A percentile compares a stretch with the other conserved stretches of the same genome.
phyloP scores from a whole-genome alignment of 2,797 vertebrate genomes.

The Lophura swinhoii region DNA sequence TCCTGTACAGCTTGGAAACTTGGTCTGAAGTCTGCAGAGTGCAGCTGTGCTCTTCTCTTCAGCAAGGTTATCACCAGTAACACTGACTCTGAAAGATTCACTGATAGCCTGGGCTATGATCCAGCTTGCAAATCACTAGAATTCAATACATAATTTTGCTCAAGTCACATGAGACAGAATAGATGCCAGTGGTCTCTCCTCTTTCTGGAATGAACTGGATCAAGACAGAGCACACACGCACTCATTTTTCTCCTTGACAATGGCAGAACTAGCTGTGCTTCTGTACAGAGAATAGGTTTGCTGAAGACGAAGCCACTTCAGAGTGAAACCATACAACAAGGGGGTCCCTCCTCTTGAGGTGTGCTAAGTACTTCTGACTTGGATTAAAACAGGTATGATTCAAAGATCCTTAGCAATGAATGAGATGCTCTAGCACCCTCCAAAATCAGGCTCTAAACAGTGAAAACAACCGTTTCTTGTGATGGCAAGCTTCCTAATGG shows the following conservation, averaged over 20 bases:
- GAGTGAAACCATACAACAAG: neutral
- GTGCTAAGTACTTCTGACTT: neutral
- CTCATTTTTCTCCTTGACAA: neutral
- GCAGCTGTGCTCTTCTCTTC: neutral
- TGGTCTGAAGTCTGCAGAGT: neutral
- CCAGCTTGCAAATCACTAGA: slow-evolving; percentile 22
- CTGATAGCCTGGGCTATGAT: neutral
- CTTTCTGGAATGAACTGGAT: neutral
- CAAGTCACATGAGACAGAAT: neutral
- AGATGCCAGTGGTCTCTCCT: neutral
- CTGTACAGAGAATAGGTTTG: neutral
- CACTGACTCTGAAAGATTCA: neutral
- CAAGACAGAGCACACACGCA: neutral
- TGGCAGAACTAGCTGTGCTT: neutral
- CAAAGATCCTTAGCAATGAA: neutral
- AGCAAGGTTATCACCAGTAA: neutral
- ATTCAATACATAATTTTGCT: slow-evolving; percentile 4
- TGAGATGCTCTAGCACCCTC: neutral
- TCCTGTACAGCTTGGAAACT: neutral
- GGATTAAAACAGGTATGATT: neutral
- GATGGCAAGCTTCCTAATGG: neutral
- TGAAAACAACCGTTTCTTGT: neutral
- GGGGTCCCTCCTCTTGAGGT: neutral
- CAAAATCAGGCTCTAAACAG: neutral
- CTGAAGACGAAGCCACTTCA: neutral